Evolutionary conservation across 2,888 invertebrate genomes (phyloP).

Genomic region (Arrhopalites spinosus): DNA sequence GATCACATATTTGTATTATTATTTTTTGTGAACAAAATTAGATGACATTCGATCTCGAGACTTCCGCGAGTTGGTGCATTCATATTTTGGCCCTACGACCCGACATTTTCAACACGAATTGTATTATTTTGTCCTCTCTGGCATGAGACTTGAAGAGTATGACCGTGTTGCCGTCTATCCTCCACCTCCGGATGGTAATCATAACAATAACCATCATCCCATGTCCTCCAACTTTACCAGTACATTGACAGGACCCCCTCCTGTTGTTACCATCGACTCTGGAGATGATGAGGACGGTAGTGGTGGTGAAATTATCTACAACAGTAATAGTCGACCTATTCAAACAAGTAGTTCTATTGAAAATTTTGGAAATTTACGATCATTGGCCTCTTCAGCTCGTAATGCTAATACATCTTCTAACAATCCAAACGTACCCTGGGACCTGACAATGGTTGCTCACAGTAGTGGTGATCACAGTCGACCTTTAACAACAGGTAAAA

Average conservation of each 20-base stretch:
- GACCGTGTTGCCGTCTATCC: slow-evolving; percentile 36
- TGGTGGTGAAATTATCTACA: background rate
- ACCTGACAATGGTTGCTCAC: slow-evolving; percentile 24
- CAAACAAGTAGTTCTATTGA: background rate
- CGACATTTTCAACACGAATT: slow-evolving; percentile 90
- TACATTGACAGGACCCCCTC: slow-evolving; percentile 14
- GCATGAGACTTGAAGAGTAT: slow-evolving; percentile 51
- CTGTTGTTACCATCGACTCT: slow-evolving; percentile 39
- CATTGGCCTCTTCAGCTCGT: slow-evolving; percentile 23
- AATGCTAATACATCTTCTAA: slow-evolving; percentile 9
- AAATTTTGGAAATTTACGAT: slow-evolving; percentile 13
- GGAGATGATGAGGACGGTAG: slow-evolving; percentile 24
- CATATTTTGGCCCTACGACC: slow-evolving; percentile 73
- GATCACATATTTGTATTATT: too few relatives aligned
- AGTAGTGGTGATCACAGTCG: background rate
- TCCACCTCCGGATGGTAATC: background rate
- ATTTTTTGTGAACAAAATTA: too few relatives aligned
- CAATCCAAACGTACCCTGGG: slow-evolving; percentile 31
- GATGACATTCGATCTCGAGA: slow-evolving; percentile 61
- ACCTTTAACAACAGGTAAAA: background rate
- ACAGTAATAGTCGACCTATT: background rate
- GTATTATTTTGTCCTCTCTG: slow-evolving; percentile 79
- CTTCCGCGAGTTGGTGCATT: slow-evolving; percentile 72
- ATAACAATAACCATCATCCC: too few relatives aligned
- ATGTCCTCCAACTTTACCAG: too few relatives aligned